Evolutionary conservation across 2,113 vertebrate species (phyloP).

Genomic region (Echinops telfairi): DNA sequence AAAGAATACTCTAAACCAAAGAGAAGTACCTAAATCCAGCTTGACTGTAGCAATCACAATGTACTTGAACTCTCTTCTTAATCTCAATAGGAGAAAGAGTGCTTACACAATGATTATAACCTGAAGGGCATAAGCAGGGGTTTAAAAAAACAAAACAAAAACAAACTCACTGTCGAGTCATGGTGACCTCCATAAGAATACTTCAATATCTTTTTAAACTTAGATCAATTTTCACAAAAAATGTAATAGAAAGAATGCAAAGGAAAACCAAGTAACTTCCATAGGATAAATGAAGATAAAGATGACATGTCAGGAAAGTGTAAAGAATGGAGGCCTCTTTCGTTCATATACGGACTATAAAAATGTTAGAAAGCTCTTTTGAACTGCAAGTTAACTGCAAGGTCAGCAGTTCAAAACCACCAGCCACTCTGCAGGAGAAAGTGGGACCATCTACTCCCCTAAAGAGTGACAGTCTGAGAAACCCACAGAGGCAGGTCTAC

Average conservation of each 20-base stretch:
- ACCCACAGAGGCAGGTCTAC: too few relatives aligned
- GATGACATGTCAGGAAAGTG: background rate
- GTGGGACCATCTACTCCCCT: too few relatives aligned
- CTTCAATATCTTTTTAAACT: background rate
- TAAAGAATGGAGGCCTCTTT: background rate
- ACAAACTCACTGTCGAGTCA: too few relatives aligned
- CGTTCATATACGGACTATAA: too few relatives aligned
- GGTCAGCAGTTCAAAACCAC: too few relatives aligned
- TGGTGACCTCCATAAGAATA: background rate
- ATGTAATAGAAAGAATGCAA: background rate
- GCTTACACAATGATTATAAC: background rate
- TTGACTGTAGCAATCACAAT: background rate
- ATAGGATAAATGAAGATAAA: background rate
- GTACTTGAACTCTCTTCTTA: background rate
- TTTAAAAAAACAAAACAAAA: too few relatives aligned
- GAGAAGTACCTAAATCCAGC: background rate
- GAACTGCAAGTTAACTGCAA: too few relatives aligned
- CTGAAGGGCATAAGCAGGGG: background rate
- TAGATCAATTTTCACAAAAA: background rate
- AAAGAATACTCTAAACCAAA: background rate
- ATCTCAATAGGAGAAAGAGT: background rate
- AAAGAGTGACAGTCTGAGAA: too few relatives aligned
- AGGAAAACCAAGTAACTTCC: slow-evolving; percentile 30
- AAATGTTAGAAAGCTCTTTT: too few relatives aligned
- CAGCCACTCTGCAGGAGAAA: too few relatives aligned